phyloP scores from a whole-genome alignment of 2,797 vertebrate genomes.

The Xenopus petersii region DNA sequence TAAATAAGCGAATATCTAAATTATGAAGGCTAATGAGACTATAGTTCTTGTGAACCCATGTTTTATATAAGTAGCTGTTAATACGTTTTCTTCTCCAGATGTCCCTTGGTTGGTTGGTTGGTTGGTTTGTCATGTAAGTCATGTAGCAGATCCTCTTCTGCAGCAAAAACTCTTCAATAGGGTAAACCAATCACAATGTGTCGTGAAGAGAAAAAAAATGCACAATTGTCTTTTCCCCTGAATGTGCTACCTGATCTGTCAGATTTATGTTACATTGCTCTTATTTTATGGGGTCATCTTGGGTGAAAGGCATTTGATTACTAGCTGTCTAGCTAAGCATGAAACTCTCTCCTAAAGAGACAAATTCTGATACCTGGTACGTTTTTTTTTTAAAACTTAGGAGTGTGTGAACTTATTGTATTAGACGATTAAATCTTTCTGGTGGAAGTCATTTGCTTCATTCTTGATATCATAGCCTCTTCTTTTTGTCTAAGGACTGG shows the following conservation, averaged over 20 bases:
- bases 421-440: too few species aligned
- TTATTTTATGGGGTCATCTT: conserved; percentile 17
- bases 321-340: conserved; percentile 11
- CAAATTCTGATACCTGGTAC: too few species aligned
- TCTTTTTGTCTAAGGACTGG: too few species aligned
- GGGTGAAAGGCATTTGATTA: conserved; percentile 43
- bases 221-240: not conserved
- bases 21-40: too few species aligned
- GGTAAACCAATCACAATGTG: not conserved
- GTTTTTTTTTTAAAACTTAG: not conserved
- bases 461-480: too few species aligned
- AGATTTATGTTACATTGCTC: conserved; percentile 6
- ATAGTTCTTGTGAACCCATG: too few species aligned
- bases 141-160: conserved; percentile 16
- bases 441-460: not conserved
- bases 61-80: too few species aligned
- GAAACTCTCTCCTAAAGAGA: not conserved
- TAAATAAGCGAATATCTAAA: too few species aligned
- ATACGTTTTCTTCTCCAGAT: too few species aligned
- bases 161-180: not conserved
- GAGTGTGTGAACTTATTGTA: not conserved
- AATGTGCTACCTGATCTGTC: conserved; percentile 25
- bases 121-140: conserved; percentile 10
- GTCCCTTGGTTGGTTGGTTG: too few species aligned
- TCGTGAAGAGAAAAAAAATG: not conserved